Evolutionary conservation across 2,797 vertebrate genomes (phyloP).

Genomic region (Xenops minutus): DNA sequence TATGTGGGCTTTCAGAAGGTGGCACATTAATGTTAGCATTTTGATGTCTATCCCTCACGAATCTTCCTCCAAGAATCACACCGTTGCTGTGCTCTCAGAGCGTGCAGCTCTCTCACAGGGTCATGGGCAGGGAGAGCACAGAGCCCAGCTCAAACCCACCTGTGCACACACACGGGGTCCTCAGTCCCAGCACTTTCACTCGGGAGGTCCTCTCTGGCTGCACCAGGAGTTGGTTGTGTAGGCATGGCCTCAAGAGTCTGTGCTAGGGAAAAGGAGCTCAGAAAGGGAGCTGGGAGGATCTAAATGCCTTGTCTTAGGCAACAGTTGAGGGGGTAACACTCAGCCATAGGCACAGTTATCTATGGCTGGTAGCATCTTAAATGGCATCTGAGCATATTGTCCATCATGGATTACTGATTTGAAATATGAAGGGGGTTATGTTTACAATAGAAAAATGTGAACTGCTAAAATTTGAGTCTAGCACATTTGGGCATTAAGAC

Average conservation of each 20-base stretch:
- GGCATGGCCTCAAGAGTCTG: neutral
- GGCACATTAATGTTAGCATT: accelerated
- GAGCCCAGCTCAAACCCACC: neutral
- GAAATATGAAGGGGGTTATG: neutral
- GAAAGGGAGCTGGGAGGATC: neutral
- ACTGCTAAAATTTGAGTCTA: neutral
- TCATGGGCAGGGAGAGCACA: accelerated
- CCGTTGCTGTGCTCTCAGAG: neutral
- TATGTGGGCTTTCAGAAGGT: neutral
- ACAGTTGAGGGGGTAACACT: accelerated
- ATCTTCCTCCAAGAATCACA: neutral
- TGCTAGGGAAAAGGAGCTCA: neutral
- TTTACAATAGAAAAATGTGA: neutral
- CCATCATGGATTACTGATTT: neutral
- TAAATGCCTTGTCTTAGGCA: neutral
- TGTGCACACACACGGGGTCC: neutral
- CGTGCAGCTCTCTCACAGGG: neutral
- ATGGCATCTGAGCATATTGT: neutral
- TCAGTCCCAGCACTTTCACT: neutral
- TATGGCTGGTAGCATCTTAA: neutral
- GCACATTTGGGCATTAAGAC: neutral
- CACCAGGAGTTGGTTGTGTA: accelerated
- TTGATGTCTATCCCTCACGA: neutral
- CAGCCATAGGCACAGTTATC: neutral
- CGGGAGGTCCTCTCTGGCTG: neutral